Evolutionary conservation across 1,140 invertebrate genomes (phyloP).

Genomic region (Drosophila sturtevanti): DNA sequence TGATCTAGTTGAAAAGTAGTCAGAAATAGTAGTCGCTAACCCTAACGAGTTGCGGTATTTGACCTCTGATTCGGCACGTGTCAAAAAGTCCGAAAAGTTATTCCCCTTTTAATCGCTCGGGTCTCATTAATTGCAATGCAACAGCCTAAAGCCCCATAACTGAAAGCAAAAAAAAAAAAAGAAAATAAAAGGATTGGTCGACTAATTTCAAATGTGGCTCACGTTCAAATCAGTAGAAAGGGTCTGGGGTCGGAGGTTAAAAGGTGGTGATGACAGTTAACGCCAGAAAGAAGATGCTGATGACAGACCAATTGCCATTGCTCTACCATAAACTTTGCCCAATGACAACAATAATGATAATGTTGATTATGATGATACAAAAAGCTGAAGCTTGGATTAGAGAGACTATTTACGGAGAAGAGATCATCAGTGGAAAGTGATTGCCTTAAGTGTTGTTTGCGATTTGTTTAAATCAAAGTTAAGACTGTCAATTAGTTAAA

Average conservation of each 20-base stretch:
- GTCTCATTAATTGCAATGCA: constrained; percentile 61
- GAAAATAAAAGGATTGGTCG: background rate
- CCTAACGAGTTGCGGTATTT: constrained; percentile 51
- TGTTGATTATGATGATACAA: background rate
- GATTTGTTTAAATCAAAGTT: constrained; percentile 3
- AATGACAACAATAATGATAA: background rate
- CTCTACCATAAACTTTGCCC: background rate
- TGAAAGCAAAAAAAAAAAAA: constrained; percentile 10
- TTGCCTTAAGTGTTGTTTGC: background rate
- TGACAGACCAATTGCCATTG: constrained; percentile 44
- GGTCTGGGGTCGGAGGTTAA: no score
- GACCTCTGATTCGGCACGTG: constrained; percentile 45
- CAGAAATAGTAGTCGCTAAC: background rate
- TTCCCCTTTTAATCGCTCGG: constrained; percentile 43
- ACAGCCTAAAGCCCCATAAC: constrained; percentile 33
- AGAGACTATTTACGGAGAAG: background rate
- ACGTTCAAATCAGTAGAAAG: constrained; percentile 31
- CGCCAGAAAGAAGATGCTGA: constrained; percentile 19
- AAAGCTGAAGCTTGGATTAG: background rate
- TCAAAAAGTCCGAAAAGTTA: constrained; percentile 27
- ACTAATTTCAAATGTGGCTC: constrained; percentile 21
- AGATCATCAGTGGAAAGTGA: background rate
- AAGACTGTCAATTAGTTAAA: background rate
- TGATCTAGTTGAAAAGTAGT: constrained; percentile 18
- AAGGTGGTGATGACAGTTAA: constrained; percentile 28